These are phyloP conservation scores for Dendrolimus punctatus DNA, from an alignment of 1,140 invertebrate genomes.

Conservation along the genomic window DNA sequence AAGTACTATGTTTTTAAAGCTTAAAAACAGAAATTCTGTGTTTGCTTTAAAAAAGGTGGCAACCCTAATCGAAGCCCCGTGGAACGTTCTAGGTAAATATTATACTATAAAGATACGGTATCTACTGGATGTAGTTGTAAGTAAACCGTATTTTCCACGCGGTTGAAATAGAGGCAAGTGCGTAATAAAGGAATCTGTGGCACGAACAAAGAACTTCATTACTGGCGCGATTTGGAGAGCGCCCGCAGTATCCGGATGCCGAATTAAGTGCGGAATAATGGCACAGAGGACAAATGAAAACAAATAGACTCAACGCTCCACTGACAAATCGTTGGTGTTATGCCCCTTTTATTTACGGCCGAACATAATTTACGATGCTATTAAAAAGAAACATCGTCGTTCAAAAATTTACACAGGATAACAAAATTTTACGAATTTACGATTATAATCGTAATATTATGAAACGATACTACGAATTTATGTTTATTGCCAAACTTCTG, in stretches of 20 bases:
- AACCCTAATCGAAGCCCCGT: too few species aligned
- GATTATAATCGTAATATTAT: too few species aligned
- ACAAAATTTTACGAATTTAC: neutral
- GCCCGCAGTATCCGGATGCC: constrained; percentile 14
- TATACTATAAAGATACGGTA: too few species aligned
- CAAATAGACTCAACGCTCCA: constrained; percentile 28
- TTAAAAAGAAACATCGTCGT: constrained; percentile 15
- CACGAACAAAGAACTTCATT: constrained; percentile 31
- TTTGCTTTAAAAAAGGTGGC: too few species aligned
- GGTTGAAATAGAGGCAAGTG: too few species aligned
- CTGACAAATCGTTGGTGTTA: constrained; percentile 24
- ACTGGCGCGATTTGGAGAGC: constrained; percentile 16
- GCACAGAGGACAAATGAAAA: constrained; percentile 29
- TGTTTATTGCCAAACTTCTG: too few species aligned
- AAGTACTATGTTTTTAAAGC: too few species aligned
- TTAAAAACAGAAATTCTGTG: too few species aligned
- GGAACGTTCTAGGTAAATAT: too few species aligned
- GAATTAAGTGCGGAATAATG: constrained; percentile 34
- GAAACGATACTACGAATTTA: too few species aligned
- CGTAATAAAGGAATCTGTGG: constrained; percentile 2
- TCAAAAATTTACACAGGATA: constrained; percentile 8
- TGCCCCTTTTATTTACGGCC: constrained; percentile 25
- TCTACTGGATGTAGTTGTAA: too few species aligned
- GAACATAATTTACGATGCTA: constrained; percentile 18
- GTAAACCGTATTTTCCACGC: too few species aligned